phyloP scores from a whole-genome alignment of 53 echinoderm and acorn worm species.

The Paracentrotus lividus region DNA sequence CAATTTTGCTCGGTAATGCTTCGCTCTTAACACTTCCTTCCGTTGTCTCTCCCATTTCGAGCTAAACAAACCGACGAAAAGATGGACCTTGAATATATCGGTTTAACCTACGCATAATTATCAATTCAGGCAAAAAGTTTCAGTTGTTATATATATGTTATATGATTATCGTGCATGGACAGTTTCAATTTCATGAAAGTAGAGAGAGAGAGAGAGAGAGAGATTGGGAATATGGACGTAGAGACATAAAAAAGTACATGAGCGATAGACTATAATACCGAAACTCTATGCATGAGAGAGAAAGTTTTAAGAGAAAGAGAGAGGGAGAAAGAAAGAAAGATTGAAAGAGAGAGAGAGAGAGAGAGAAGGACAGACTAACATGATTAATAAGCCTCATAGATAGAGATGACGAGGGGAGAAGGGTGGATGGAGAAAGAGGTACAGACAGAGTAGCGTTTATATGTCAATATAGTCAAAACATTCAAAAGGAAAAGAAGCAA shows the following conservation, averaged over 20 bases:
- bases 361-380: neutral
- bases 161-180: neutral
- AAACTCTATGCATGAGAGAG: no score
- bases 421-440: neutral
- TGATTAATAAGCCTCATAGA: neutral
- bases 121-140: neutral
- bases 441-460: neutral
- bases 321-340: neutral
- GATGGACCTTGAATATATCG: neutral
- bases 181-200: neutral
- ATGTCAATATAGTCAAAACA: neutral
- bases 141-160: neutral
- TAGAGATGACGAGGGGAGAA: neutral
- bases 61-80: neutral
- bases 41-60: neutral
- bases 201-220: neutral
- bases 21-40: neutral
- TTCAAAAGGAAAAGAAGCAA: no score
- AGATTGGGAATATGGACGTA: neutral
- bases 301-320: neutral
- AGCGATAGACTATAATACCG: neutral
- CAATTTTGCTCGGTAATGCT: neutral
- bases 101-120: neutral
- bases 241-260: neutral
- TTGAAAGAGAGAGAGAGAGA: neutral